These are phyloP conservation scores for Saccostrea echinata DNA, from an alignment of 1,140 invertebrate genomes.

Conservation along the genomic window DNA sequence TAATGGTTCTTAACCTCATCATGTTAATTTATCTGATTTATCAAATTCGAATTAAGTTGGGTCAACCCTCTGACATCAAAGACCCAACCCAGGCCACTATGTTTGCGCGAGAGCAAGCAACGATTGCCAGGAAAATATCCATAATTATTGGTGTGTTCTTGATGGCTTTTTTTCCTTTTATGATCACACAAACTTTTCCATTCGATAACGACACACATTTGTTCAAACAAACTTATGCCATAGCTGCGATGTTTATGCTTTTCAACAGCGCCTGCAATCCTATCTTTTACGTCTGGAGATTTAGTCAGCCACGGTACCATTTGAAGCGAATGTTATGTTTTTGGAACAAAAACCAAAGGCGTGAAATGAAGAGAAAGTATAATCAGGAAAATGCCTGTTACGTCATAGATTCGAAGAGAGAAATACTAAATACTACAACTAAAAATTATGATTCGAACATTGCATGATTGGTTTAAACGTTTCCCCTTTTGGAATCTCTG, in stretches of 20 bases:
- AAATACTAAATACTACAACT: too few species aligned
- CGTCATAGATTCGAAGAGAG: too few species aligned
- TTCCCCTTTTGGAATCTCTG: too few species aligned
- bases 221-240: not conserved
- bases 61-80: not conserved
- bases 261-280: too few species aligned
- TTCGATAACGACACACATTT: not conserved
- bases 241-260: not conserved
- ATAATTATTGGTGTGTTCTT: not conserved
- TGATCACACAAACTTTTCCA: not conserved
- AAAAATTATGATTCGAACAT: too few species aligned
- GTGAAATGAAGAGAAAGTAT: too few species aligned
- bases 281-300: too few species aligned
- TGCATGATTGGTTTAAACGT: too few species aligned
- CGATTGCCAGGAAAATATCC: not conserved
- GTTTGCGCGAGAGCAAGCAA: too few species aligned
- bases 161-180: not conserved
- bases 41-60: not conserved
- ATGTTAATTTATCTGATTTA: not conserved
- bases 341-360: not conserved
- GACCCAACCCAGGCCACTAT: too few species aligned
- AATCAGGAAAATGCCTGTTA: too few species aligned
- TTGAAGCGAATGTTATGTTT: not conserved
- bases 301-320: not conserved
- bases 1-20: not conserved